Percentiles rank a stretch among this genome's conserved stretches.
These are phyloP conservation scores for Spatulosminthurus flaviceps DNA, from an alignment of 2,888 invertebrate genomes.

Conservation along the genomic window DNA sequence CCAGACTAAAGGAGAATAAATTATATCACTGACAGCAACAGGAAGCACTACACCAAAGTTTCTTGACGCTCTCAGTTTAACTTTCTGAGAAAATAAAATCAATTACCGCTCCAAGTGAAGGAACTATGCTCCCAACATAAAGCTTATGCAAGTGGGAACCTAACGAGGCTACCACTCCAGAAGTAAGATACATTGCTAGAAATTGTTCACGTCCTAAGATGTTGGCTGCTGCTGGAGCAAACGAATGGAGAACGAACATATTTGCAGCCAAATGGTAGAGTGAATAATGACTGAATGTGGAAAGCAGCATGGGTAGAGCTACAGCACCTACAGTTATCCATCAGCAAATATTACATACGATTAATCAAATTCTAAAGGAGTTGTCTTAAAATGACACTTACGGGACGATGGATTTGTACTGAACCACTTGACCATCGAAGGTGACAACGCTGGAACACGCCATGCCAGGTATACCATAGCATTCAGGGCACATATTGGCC, in stretches of 20 bases:
- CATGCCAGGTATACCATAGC: slow-evolving; percentile 82
- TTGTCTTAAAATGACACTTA: slow-evolving; percentile 67
- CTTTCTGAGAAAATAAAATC: too few species aligned
- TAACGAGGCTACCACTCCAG: slow-evolving; percentile 87
- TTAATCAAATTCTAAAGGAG: too few species aligned
- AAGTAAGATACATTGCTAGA: slow-evolving; percentile 85
- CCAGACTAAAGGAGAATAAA: slow-evolving; percentile 79
- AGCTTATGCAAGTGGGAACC: slow-evolving; percentile 85
- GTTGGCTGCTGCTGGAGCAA: slow-evolving; percentile 76
- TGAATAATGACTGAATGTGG: slow-evolving; percentile 94
- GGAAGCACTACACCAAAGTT: too few species aligned
- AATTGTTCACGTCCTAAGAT: slow-evolving; percentile 91
- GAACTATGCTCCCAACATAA: slow-evolving; percentile 74
- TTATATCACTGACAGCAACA: slow-evolving; percentile 31
- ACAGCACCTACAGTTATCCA: slow-evolving; percentile 76
- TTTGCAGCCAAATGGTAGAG: slow-evolving; percentile 87
- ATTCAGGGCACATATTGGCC: slow-evolving; percentile 82
- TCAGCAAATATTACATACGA: too few species aligned
- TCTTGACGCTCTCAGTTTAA: too few species aligned
- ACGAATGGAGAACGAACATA: slow-evolving; percentile 95
- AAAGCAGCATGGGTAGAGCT: slow-evolving; percentile 89
- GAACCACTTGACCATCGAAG: slow-evolving; percentile 84
- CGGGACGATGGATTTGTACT: slow-evolving; percentile 81
- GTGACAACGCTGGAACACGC: slow-evolving; percentile 77
- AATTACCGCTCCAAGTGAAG: slow-evolving; percentile 90